phyloP scores from a whole-genome alignment of 2,797 vertebrate species.

The Thripadectes ignobilis region DNA sequence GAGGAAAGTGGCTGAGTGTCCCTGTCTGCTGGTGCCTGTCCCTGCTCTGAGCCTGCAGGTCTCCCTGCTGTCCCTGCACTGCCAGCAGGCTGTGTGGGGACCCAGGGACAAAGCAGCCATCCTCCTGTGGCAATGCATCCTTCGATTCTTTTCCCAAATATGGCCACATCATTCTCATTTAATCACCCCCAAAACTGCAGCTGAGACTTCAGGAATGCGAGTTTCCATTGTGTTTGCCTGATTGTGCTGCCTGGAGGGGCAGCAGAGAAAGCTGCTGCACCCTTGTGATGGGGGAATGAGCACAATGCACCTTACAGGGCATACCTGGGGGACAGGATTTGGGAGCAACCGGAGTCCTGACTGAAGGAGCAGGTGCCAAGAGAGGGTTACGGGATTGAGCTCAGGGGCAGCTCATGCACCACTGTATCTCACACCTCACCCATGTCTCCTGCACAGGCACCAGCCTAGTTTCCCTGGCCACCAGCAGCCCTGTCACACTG shows the following conservation, averaged over 20 bases:
- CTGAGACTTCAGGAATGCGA: constrained; percentile 32
- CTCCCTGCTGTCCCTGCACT: neutral
- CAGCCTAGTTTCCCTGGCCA: neutral
- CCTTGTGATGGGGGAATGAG: neutral
- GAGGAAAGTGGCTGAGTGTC: fast-evolving
- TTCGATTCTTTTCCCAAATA: constrained; percentile 44
- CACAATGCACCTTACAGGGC: fast-evolving
- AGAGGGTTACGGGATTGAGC: fast-evolving
- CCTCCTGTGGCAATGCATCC: neutral
- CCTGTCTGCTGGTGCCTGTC: neutral
- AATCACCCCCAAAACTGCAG: constrained; percentile 48
- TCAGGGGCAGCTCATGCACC: fast-evolving
- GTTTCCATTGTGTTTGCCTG: neutral
- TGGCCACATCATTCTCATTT: neutral
- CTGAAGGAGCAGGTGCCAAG: neutral
- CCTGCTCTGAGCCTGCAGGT: neutral
- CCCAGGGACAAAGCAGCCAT: neutral
- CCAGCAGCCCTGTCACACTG: neutral
- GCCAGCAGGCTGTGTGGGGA: neutral
- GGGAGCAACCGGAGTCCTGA: neutral
- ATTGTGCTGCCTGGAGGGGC: neutral
- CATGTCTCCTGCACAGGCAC: neutral
- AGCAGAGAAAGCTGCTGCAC: neutral
- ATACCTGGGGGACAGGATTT: neutral
- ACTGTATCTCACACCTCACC: fast-evolving